These are phyloP conservation scores for Heliconius charithonia DNA, from an alignment of 2,888 invertebrate genomes.

Conservation along the genomic window DNA sequence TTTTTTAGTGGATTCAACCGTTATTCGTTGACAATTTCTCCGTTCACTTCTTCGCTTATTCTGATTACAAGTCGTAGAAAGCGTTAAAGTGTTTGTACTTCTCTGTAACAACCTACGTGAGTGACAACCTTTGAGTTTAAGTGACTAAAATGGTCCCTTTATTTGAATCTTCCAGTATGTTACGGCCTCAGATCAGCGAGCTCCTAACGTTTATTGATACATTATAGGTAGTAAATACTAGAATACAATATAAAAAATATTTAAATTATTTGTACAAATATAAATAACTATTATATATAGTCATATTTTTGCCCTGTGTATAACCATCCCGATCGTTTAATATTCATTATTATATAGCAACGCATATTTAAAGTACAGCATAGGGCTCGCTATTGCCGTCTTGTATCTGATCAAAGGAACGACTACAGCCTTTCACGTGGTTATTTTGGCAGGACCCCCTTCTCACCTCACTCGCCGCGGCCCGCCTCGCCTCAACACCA, in stretches of 20 bases:
- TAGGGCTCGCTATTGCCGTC: constrained; percentile 26
- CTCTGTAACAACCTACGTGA: constrained; percentile 65
- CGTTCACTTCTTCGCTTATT: constrained; percentile 76
- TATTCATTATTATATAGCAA: constrained; percentile 16
- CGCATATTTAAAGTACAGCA: constrained; percentile 26
- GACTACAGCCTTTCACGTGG: constrained; percentile 80
- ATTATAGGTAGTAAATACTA: neutral
- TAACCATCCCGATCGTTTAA: neutral
- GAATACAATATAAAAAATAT: neutral
- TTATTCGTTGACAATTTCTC: constrained; percentile 75
- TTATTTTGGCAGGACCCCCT: constrained; percentile 82
- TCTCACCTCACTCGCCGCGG: constrained; percentile 64
- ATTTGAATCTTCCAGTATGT: neutral
- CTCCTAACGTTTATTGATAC: neutral
- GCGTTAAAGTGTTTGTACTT: constrained; percentile 76
- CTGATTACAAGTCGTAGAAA: constrained; percentile 75
- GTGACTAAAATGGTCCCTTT: constrained; percentile 53
- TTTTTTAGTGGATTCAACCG: constrained; percentile 63
- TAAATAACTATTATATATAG: neutral
- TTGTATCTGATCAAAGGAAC: constrained; percentile 56
- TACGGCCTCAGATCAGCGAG: constrained; percentile 23
- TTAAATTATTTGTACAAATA: neutral
- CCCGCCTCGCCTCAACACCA: constrained; percentile 67
- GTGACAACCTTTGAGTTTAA: constrained; percentile 54
- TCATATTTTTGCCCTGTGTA: neutral